These are phyloP conservation scores for Pelmatolapia mariae DNA, from an alignment of 2,113 vertebrate genomes.

Conservation along the genomic window DNA sequence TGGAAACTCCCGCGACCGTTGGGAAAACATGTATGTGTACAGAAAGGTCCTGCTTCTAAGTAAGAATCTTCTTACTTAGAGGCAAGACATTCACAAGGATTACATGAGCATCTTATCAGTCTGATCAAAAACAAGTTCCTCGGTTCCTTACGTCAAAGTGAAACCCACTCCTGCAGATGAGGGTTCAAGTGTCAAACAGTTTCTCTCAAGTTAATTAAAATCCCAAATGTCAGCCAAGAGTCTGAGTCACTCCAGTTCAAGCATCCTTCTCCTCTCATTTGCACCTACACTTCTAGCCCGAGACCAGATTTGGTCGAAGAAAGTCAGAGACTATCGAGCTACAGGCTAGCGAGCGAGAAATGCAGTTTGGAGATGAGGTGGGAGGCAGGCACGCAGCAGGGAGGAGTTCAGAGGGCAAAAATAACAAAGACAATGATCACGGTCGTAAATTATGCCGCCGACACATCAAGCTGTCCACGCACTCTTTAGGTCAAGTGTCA, in stretches of 20 bases:
- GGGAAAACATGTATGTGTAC: background rate
- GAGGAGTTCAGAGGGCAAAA: conserved; percentile 19
- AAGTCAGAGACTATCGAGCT: background rate
- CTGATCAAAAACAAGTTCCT: background rate
- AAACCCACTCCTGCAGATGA: conserved; percentile 16
- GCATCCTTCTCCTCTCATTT: background rate
- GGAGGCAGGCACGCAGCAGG: background rate
- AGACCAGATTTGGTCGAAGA: background rate
- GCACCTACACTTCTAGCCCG: background rate
- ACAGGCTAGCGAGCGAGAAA: background rate
- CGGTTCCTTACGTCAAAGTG: background rate
- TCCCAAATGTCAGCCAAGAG: conserved; percentile 55
- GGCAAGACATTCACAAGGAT: background rate
- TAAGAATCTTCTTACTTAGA: background rate
- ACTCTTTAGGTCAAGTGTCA: conserved; percentile 41
- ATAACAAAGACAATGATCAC: conserved; percentile 49
- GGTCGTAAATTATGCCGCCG: conserved; percentile 38
- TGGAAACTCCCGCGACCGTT: background rate
- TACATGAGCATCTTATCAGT: conserved; percentile 23
- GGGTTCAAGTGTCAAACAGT: conserved; percentile 7
- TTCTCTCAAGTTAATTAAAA: conserved; percentile 16
- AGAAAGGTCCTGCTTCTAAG: background rate
- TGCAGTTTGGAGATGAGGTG: background rate
- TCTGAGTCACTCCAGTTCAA: background rate
- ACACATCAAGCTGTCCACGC: conserved; percentile 62